These are phyloP conservation scores for Cladorhizidae sp. DNA, from an alignment of 37 sponge, comb jelly and placozoan species.

Conservation along the genomic window DNA sequence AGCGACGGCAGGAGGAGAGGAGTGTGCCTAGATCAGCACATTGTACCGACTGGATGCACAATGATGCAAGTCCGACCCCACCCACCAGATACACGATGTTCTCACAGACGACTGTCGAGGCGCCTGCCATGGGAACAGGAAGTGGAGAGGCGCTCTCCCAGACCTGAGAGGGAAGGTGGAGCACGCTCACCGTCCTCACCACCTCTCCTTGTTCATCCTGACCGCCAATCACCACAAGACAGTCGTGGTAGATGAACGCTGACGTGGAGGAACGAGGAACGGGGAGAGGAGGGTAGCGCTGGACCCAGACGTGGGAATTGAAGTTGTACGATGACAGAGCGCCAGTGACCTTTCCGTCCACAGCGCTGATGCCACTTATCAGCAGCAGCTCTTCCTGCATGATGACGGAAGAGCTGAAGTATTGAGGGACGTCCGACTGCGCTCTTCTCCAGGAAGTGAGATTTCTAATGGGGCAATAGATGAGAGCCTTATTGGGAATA, in stretches of 20 bases:
- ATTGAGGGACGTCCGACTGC: conserved; percentile 32
- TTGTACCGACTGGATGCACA: neutral
- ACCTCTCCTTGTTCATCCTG: conserved; percentile 8
- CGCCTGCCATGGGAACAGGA: conserved; percentile 35
- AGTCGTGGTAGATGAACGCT: conserved; percentile 40
- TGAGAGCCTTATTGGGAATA: conserved; percentile 30
- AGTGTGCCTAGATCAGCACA: conserved; percentile 1
- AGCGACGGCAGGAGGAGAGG: conserved; percentile 33
- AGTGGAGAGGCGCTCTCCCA: conserved; percentile 28
- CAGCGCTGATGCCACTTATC: conserved; percentile 27
- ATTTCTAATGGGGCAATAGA: conserved; percentile 21
- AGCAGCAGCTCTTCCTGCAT: conserved; percentile 38
- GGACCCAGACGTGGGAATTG: conserved; percentile 36
- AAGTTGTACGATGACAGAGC: conserved; percentile 29
- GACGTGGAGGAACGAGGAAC: conserved; percentile 36
- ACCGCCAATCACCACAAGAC: conserved; percentile 50
- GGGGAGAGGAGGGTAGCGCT: conserved; percentile 44
- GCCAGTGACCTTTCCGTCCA: conserved; percentile 20
- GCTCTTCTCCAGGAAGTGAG: conserved; percentile 32
- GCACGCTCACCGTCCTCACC: conserved; percentile 21
- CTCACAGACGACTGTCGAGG: conserved; percentile 26
- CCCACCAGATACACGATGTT: conserved; percentile 25
- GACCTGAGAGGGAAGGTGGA: conserved; percentile 25
- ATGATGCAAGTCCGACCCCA: neutral
- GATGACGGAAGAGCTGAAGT: conserved; percentile 34